These are phyloP conservation scores for Botia almorhae DNA, from an alignment of 2,797 vertebrate genomes.

Conservation along the genomic window DNA sequence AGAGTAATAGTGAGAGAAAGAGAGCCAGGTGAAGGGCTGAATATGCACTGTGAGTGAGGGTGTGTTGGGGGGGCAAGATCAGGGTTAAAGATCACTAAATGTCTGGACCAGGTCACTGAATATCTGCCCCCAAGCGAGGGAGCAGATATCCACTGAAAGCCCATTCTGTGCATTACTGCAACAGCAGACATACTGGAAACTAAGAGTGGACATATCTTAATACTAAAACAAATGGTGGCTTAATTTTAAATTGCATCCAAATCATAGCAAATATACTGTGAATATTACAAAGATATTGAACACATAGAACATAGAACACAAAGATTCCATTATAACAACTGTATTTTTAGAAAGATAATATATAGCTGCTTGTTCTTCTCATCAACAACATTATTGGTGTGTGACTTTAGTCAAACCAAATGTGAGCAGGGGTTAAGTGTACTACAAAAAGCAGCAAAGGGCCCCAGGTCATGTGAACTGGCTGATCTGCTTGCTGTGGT, in stretches of 20 bases:
- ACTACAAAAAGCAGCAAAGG: not conserved
- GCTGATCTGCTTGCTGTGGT: not conserved
- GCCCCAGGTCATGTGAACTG: conserved; percentile 13
- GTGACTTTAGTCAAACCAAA: conserved; percentile 2
- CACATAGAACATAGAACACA: not conserved
- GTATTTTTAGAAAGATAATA: not conserved
- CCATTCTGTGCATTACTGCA: conserved; percentile 36
- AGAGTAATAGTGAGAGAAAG: conserved; percentile 23
- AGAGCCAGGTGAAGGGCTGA: conserved; percentile 20
- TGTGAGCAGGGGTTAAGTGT: conserved; percentile 24
- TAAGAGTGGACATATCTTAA: not conserved
- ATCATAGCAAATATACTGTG: not conserved
- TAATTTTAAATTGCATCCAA: not conserved
- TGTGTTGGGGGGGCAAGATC: conserved; percentile 35
- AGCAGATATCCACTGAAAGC: conserved; percentile 35
- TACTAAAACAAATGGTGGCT: not conserved
- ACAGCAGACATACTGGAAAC: conserved; percentile 11
- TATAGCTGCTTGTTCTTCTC: not conserved
- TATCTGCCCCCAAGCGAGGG: conserved; percentile 18
- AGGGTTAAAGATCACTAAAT: conserved; percentile 53
- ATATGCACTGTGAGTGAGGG: conserved; percentile 3
- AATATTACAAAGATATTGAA: not conserved
- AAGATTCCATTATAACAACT: not conserved
- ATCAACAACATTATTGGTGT: not conserved
- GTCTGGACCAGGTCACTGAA: conserved; percentile 45